Evolutionary conservation across 2,888 invertebrate species (phyloP).

Genomic region (Uropetala carovei): DNA sequence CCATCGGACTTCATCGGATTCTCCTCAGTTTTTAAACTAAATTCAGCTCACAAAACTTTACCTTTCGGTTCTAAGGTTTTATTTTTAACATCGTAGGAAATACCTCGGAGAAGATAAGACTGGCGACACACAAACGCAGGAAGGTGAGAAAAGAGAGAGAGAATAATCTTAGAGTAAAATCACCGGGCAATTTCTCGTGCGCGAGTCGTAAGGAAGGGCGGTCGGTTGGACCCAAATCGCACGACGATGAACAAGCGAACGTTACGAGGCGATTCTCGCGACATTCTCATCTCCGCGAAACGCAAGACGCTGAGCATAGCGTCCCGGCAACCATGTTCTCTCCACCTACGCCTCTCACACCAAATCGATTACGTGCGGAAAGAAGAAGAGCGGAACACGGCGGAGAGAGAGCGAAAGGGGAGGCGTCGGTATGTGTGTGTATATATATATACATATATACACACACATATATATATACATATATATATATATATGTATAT

Average conservation of each 20-base stretch:
- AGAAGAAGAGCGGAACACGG: background rate
- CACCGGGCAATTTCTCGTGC: background rate
- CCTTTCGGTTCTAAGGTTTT: no score
- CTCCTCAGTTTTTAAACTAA: no score
- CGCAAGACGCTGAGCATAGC: background rate
- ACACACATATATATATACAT: no score
- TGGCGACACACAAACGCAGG: no score
- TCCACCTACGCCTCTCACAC: background rate
- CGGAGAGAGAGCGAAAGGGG: background rate
- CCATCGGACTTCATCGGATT: no score
- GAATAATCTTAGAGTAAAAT: background rate
- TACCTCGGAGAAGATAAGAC: no score
- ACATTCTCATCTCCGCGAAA: background rate
- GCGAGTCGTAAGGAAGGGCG: background rate
- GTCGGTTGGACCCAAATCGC: background rate
- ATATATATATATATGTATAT: no score
- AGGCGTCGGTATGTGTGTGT: no score
- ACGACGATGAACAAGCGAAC: background rate
- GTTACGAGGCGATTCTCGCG: background rate
- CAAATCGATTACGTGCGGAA: constrained; percentile 1
- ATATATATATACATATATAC: no score
- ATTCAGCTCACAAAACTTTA: no score
- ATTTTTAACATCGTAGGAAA: no score
- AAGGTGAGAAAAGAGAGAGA: no score
- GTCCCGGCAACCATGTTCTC: background rate